Base-by-base conservation (phyloP, 2,113 vertebrate species). In the Cromileptes altivelis region DNA sequence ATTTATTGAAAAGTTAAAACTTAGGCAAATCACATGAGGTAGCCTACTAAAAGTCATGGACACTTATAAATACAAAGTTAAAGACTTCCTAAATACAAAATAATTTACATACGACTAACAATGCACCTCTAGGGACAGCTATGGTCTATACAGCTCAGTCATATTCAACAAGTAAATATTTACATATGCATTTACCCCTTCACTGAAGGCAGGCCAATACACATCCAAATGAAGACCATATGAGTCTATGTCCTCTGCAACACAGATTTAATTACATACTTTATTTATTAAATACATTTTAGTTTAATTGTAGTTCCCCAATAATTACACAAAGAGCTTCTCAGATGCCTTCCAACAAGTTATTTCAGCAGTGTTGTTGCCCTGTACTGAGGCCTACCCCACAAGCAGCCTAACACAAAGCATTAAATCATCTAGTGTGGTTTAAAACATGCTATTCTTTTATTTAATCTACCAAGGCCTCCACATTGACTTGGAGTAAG, bases 381-480 rank as follows among this genome's bases (percentile, higher is more conserved):
- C 25, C n/a, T 57, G 40, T 14, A 70, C 37, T 33, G 21, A 56
- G 65, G 62, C 30, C 83, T 82, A 82, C 56, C 33, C 25, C 56
- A 60, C 27, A 71, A 88, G 84, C 63, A 65, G 45, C 67, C 81
- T 75, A 85, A 49, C 55, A 80, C 53, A 82, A 77, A 42, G 33
- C 70, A 80, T 40, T 65, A 55, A 58, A 58, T 71, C 50, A 25
- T 57, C n/a, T 75, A 63, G 21, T 30, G 17, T 53, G 21, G 15
- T 42, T 42, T 71, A 25, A 67, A 69, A 53, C 62, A 70, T 27
- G 61, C 65, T 58, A 9, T 60, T 77, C 14, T 19, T 33, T 53
- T 12, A 30, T 33, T 14, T 30, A 17, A 13, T 85, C 95, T 96
- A 99, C 98, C 98, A 99, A 0, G 98, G 98, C 87, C 98, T 97